A percentile compares a stretch with the other conserved stretches of the same genome.
phyloP scores from a whole-genome alignment of 1,140 invertebrate species.

The Temnothorax nylanderi region DNA sequence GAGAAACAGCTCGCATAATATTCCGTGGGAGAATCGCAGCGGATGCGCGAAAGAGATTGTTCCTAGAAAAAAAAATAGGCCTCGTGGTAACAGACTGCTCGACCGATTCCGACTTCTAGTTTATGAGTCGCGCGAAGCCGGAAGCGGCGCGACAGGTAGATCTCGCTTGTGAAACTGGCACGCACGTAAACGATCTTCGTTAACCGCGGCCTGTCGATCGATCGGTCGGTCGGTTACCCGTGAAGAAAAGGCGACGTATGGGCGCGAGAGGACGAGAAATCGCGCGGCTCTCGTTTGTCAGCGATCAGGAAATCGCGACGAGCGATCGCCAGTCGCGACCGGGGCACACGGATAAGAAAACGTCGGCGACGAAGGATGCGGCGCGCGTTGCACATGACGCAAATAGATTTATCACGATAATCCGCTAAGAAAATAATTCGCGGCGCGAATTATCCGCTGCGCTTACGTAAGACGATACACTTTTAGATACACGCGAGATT shows the following conservation, averaged over 20 bases:
- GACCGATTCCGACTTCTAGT: background rate
- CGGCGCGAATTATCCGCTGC: background rate
- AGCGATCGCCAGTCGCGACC: background rate
- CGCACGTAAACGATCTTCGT: constrained; percentile 43
- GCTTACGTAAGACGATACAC: constrained; percentile 35
- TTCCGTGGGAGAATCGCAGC: constrained; percentile 38
- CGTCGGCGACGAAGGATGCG: no score
- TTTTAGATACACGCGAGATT: constrained; percentile 12
- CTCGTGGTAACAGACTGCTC: constrained; percentile 28
- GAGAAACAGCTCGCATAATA: constrained; percentile 9
- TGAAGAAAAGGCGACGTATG: background rate
- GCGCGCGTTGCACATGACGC: background rate
- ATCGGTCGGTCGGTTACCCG: background rate
- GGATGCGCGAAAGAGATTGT: constrained; percentile 25
- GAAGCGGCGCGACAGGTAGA: constrained; percentile 60
- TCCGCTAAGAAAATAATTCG: constrained; percentile 23
- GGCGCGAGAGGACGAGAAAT: background rate
- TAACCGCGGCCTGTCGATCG: constrained; percentile 17
- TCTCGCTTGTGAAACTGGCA: constrained; percentile 32
- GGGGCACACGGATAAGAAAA: background rate
- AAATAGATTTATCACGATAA: constrained; percentile 15
- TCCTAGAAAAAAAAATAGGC: constrained; percentile 43
- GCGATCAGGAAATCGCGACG: background rate
- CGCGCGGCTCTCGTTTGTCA: no score
- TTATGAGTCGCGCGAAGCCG: constrained; percentile 51